These are phyloP conservation scores for western clawed frog (Xenopus tropicalis) DNA, from an alignment of 2,113 vertebrate genomes.

Conservation along the genomic window UCB_Xtro_10.0 CM004444.2:118341001-118341500, in stretches of 20 bases:
- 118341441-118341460: slow-evolving; percentile 9
- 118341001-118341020: no score
- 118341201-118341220: no score
- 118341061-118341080: no score
- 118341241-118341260: not conserved
- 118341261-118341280: not conserved
- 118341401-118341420: slow-evolving; percentile 8
- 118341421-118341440: slow-evolving; percentile 34
- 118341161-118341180: no score
- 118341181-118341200: no score
- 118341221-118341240: not conserved
- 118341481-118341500: slow-evolving; percentile 41
- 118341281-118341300: not conserved
- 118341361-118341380: slow-evolving; percentile 32
- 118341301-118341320: not conserved
- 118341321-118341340: slow-evolving; percentile 7
- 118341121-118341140: no score
- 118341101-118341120: no score
- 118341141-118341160: no score
- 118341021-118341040: no score
- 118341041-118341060: no score
- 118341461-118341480: slow-evolving; percentile 45
- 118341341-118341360: slow-evolving; percentile 15
- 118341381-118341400: slow-evolving; percentile 36
- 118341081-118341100: no score